Conservation (phyloP, 2,113 vertebrate genomes). For the Eublepharis macularius region DNA sequence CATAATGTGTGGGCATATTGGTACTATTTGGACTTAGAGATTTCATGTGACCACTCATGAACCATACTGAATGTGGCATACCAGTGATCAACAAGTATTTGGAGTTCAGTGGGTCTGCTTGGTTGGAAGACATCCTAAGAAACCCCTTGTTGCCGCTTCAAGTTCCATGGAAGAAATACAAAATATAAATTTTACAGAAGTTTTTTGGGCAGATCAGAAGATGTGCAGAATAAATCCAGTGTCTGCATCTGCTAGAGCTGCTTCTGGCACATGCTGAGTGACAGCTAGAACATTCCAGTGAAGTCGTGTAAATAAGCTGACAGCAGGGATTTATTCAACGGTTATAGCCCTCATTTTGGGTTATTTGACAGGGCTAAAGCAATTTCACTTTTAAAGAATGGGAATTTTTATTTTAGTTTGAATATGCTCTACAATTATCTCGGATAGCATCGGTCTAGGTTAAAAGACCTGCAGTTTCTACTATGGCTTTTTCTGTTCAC, state of each 20-base stretch:
- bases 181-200: too few species aligned
- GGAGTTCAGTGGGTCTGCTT: too few species aligned
- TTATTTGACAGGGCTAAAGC: background rate
- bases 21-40: background rate
- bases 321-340: background rate
- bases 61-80: too few species aligned
- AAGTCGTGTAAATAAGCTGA: background rate
- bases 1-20: too few species aligned
- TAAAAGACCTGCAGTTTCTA: slow-evolving; percentile 9
- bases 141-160: too few species aligned
- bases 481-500: background rate
- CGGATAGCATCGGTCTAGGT: background rate
- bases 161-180: too few species aligned
- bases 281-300: background rate
- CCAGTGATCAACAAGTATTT: background rate
- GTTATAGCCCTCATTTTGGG: background rate
- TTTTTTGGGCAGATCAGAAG: background rate
- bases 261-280: background rate
- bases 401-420: background rate
- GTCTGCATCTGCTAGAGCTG: background rate
- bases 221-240: background rate
- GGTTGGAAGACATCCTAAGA: too few species aligned
- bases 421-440: background rate
- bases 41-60: background rate
- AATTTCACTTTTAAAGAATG: background rate